Base-by-base conservation (phyloP, 2,113 vertebrate species). In the Colaptes auratus region DNA sequence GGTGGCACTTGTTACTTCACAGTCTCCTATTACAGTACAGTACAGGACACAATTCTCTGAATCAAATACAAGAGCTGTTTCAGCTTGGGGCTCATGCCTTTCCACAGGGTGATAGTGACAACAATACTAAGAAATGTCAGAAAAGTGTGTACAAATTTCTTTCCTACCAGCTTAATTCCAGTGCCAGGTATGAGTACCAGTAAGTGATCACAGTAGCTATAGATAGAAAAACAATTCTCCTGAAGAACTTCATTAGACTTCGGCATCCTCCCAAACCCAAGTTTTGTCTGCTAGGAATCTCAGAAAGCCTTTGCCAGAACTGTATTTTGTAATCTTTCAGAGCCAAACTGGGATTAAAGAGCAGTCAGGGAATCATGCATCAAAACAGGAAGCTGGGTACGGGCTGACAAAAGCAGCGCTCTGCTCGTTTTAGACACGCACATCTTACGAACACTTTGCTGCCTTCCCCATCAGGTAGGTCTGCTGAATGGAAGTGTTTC, bases 371-470 rank as follows among this genome's bases (percentile, higher is more conserved):
- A 89, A 76, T 74, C 1, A 8, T 73, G 74, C 71, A 70, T 92
- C 72, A 91, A 92, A 95, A 93, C 86, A 94, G 92, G 93, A 95
- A 92, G 89, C 76, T 92, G 91, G 76, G 82, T 91, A 67, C 65
- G 78, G 86, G 69, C 4, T 90, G 79, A 88, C 23, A 58, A 83
- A 35, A 75, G 59, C 2, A 2, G 36, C 81, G 69, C 65, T 86
- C 82, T 53, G 73, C 61, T 90, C 72, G 66, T 83, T 89, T 86
- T 48, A 82, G 53, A 69, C 53, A 35, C 56, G 27, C 67, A 78
- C 61, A 44, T 46, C 7, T 7, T 7, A 58, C 25, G 42, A 39
- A 77, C 7, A 6, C 24, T 27, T 83, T 74, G 3, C 44, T 0
- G 15, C 30, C 33, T 82, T 74, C 46, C 44, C 36, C 15, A 7